Evolutionary conservation across 92 coral and sea anemone genomes (phyloP), one percentile per base, ranked within the genome.

Genomic region (Siderastrea radians): DNA sequence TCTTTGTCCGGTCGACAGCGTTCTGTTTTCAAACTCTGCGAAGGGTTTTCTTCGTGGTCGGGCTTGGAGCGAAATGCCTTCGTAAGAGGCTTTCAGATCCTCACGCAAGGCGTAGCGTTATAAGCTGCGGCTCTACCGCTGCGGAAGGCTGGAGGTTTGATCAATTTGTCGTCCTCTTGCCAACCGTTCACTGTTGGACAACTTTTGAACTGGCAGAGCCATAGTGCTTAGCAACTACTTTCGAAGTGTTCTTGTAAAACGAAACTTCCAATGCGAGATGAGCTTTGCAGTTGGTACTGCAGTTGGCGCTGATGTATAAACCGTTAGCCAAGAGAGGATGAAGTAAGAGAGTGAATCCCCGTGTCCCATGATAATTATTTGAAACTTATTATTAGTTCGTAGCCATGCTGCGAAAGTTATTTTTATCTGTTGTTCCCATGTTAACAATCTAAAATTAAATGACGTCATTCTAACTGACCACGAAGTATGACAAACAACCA

Each of bases 1-100:
- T 81, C 86, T 49, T 70, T 86, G 72, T 17, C 84, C 86, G 4
- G 85, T 66, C 15, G 77, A 16, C 26, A 89, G 67, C 4, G 14
- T 84, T 38, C 57, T 3, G 3, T 63, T 51, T 19, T 84, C 82
- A 38, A 89, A 89, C 70, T 89, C 75, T 19, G 74, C 71, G n/a
- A 88, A 88, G 68, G 7, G 53, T 38, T 67, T 89, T 47, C 10
- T 2, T 83, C 84, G 7, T 80, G 19, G 43, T 87, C 49, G 14
- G 43, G 68, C 11, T 54, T 17, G 45, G 55, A 10, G 86, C 68
- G 51, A 13, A 46, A 52, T n/a, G 47, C 26, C 66, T 17, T 44
- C 44, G 51, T 65, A 14, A 5, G 67, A 7, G 13, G 45, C 47
- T 58, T 26, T 69, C 10, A 1, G 49, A 26, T 26, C 53, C 44